Percentiles rank a stretch among this genome's conserved stretches.
phyloP scores from a whole-genome alignment of 2,113 vertebrate genomes.

The Rhinichthys klamathensis region DNA sequence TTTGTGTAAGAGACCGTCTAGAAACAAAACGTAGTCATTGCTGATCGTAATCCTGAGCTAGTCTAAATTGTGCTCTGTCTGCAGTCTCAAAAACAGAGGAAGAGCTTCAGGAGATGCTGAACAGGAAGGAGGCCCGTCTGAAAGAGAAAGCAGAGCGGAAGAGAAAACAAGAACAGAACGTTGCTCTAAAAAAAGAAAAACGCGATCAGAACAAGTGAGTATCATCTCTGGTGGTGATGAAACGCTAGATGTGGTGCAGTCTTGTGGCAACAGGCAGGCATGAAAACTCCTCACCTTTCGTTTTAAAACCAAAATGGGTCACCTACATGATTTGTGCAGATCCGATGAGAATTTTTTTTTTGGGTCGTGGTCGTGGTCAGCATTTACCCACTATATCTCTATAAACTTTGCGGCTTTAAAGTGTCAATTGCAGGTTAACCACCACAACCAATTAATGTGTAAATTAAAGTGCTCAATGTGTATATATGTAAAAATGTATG shows the following conservation, averaged over 20 bases:
- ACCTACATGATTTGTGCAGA: no score
- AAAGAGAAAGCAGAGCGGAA: slow-evolving; percentile 74
- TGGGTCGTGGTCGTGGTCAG: no score
- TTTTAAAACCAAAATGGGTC: no score
- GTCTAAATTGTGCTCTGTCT: background rate
- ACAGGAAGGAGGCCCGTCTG: slow-evolving; percentile 78
- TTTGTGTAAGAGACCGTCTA: background rate
- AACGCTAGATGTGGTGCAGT: background rate
- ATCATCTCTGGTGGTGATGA: background rate
- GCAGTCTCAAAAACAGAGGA: slow-evolving; percentile 84
- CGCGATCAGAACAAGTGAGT: slow-evolving; percentile 78
- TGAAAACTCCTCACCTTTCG: no score
- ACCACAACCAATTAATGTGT: no score
- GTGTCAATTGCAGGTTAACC: no score
- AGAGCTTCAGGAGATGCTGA: slow-evolving; percentile 81
- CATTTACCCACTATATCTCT: no score
- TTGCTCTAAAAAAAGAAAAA: slow-evolving; percentile 76
- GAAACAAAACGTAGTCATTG: background rate
- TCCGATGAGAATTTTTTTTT: no score
- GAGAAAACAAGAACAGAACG: slow-evolving; percentile 80
- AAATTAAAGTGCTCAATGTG: no score
- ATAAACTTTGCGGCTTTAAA: no score
- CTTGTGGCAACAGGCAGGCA: background rate
- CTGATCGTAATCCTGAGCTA: background rate
- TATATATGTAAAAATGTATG: no score